Base-by-base conservation (phyloP, 2,113 vertebrate species). In the Hippocampus guttulatus region DNA sequence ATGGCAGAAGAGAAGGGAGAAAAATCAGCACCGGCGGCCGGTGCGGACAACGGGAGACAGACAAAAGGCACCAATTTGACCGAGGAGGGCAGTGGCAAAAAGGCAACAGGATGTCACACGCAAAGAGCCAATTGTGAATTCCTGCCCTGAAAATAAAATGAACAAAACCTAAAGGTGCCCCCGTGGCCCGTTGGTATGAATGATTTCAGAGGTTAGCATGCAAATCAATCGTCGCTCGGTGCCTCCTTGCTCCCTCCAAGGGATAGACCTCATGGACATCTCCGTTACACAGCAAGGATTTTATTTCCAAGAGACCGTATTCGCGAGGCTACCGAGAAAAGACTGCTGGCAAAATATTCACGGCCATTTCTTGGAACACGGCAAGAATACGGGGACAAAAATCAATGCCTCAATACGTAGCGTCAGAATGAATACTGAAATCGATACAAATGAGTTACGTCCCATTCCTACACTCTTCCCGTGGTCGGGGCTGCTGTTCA, bases 221-320 rank as follows among this genome's bases (percentile, higher is more conserved):
- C 41, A 38, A 40, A 68, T 74, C 79, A 58, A 67, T 76, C 69
- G 77, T 70, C 72, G 75, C 74, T 82, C 77, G 85, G 57, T 30
- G 57, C n/a, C 41, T 41, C 12, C 12, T 43, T 77, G 64, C 64
- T 58, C 66, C 63, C 84, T 81, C 73, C 58, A 45, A 79, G 75
- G 76, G 61, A 81, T 49, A 69, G 81, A 79, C 25, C 25, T 30
- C 57, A 25, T 67, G 76, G 68, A 76, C 76, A 78, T 77, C 77
- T 78, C 57, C 65, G 80, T 81, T 71, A 74, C 25, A 83, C 76
- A 75, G 84, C 71, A 87, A 88, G 86, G 73, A 69, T 20, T 47
- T 71, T 12, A 75, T 81, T 87, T 85, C 72, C 86, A 82, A 83
- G 84, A 65, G 25, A 64, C 65, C 2, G 45, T 0, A 25, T 30